Base-by-base conservation (phyloP, 2,888 invertebrate genomes). In the Caradrina clavipalpis region DNA sequence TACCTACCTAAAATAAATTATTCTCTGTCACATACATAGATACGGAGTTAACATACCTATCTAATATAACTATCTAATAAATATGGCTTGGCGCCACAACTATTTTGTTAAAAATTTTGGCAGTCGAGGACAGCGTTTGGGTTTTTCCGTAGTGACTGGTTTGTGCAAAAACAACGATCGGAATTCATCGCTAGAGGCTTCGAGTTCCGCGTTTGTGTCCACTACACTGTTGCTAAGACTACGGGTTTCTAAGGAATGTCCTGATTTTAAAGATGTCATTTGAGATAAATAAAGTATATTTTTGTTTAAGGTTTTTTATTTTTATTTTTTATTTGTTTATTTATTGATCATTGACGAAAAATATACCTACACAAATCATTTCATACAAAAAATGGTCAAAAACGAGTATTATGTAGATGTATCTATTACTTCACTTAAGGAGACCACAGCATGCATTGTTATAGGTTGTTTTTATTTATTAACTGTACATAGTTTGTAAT, bases 61-160 rank as follows among this genome's bases (percentile, higher is more conserved):
- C 22, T 56, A 50, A 35, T 35, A 35, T 8, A 35, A 7, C 26
- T 26, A 31, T 31, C 31, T 35, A 35, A 67, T 10, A 39, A 8
- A 55, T 5, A 68, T n/a, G 70, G 13, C 10, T 42, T 49, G 73
- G 81, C 78, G 57, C 78, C 76, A 68, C 47, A 67, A 71, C 21
- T 62, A 62, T 74, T 57, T 63, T 54, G 53, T 21, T 54, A 54
- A 66, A 51, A 15, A 50, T 67, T 57, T 64, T 56, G 78, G 50
- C 31, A 10, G 73, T 66, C 63, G 65, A 70, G 78, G 53, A 60
- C 53, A 21, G 4, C 17, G 55, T 19, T 61, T 55, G 88, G 91
- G 91, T 90, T 93, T 93, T 92, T 90, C 87, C 88, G 68, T 69
- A 54, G 73, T 74, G 83, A 90, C 92, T 88, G 88, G 91, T 90